Evolutionary conservation across 2,888 invertebrate genomes (phyloP).

Genomic region (Plagiodera versicolora): DNA sequence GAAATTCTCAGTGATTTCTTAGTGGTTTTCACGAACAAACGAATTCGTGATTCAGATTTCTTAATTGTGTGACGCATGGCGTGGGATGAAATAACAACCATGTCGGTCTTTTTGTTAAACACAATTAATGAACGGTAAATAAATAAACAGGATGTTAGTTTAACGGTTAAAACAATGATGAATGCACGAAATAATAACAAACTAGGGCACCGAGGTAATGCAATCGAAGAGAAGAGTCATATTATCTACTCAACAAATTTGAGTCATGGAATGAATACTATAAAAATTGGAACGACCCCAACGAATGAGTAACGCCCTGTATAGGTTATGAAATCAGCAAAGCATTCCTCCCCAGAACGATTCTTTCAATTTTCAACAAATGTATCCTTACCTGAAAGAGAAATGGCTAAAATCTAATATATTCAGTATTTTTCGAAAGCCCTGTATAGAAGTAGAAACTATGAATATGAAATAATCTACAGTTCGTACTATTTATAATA

Average conservation of each 20-base stretch:
- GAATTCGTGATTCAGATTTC: not conserved
- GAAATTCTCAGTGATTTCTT: too few species aligned
- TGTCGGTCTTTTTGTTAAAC: not conserved
- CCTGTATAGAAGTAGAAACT: too few species aligned
- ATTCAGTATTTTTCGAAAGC: too few species aligned
- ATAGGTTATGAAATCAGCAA: too few species aligned
- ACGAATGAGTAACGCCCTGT: too few species aligned
- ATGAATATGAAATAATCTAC: too few species aligned
- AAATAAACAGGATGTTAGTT: not conserved
- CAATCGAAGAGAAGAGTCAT: not conserved
- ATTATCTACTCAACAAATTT: not conserved
- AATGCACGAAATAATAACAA: conserved; percentile 1
- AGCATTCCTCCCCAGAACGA: too few species aligned
- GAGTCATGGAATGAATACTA: not conserved
- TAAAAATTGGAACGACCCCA: too few species aligned
- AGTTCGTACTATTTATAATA: too few species aligned
- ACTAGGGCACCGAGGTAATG: not conserved
- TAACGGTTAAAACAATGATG: conserved; percentile 1
- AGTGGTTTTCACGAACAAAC: not conserved
- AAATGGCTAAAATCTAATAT: too few species aligned
- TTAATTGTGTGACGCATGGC: not conserved
- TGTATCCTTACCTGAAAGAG: too few species aligned
- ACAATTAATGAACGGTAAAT: not conserved
- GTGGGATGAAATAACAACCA: not conserved
- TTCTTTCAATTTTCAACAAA: too few species aligned